Evolutionary conservation across 2,113 vertebrate genomes (phyloP), one percentile per base, ranked within the genome.

Genomic region (Corydoras sp.): DNA sequence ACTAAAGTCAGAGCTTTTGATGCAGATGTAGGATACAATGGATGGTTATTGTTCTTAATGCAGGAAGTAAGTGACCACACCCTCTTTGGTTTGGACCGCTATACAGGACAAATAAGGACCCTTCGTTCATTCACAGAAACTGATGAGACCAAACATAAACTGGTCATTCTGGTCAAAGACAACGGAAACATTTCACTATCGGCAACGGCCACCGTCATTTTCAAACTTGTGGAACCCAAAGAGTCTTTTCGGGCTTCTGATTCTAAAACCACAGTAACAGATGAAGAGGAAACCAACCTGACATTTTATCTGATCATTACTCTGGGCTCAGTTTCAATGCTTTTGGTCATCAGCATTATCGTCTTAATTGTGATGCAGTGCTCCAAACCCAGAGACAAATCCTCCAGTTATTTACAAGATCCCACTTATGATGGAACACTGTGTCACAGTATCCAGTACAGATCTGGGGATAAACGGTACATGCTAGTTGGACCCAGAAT

Each of bases 21-120:
- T 2, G 83, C 85, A 59, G 86, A 87, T 77, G 80, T 85, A 53
- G 85, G 86, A 80, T 87, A 87, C 81, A 87, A 87, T 59, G 86
- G 84, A 68, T 87, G 83, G 86, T 14, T 87, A 58, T 79, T 85
- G 4, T 87, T 85, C 76, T 87, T 83, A 1, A 75, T 86, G 0
- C 83, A 81, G 65, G 74, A 86, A 84, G 80, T 84, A 0, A 85
- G 73, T 77, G 84, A 85, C 63, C 77, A 84, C 78, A 84, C 72
- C 78, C 78, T 85, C 9, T 88, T 88, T 78, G 70, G 58, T 67
- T 66, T 86, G 78, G 85, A 86, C 67, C 81, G 81, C 64, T 83
- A 85, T 0, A 84, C 86, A 51, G 85, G 86, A 80, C 84, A 85
- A 73, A 85, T 86, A 79, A 81, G 84, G 53, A 84, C 83, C 50